Conservation (phyloP, 2,113 vertebrate species). For the Oceanites oceanicus region DNA sequence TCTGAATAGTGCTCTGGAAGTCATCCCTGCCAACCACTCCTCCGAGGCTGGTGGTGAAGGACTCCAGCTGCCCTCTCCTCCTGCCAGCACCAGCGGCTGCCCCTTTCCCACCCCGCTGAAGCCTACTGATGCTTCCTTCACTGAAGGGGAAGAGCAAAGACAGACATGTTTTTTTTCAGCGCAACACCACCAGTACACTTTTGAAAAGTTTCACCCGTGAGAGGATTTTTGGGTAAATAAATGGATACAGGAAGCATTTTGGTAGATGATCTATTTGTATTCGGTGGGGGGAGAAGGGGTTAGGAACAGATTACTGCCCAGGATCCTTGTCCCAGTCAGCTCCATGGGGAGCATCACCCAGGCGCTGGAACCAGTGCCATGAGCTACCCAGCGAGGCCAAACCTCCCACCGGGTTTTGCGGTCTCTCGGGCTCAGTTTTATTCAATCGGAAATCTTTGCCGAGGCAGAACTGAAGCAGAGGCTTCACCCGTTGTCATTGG, state of each 20-base stretch:
- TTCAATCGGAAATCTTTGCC: background rate
- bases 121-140: background rate
- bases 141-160: background rate
- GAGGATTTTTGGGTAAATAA: background rate
- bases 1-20: background rate
- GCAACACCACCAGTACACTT: background rate
- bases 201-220: background rate
- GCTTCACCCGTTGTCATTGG: background rate
- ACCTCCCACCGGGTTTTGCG: background rate
- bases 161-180: background rate
- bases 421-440: background rate
- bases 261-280: background rate
- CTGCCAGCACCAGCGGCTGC: background rate
- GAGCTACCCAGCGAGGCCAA: background rate
- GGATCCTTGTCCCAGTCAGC: background rate
- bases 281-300: fast-evolving
- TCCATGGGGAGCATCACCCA: background rate
- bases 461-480: background rate
- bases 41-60: background rate
- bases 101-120: background rate
- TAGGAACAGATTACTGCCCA: background rate
- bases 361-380: background rate
- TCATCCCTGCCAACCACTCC: background rate
- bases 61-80: background rate
- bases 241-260: background rate